Base-by-base conservation (phyloP, 2,113 vertebrate genomes). In the Hipposideros armiger region DNA sequence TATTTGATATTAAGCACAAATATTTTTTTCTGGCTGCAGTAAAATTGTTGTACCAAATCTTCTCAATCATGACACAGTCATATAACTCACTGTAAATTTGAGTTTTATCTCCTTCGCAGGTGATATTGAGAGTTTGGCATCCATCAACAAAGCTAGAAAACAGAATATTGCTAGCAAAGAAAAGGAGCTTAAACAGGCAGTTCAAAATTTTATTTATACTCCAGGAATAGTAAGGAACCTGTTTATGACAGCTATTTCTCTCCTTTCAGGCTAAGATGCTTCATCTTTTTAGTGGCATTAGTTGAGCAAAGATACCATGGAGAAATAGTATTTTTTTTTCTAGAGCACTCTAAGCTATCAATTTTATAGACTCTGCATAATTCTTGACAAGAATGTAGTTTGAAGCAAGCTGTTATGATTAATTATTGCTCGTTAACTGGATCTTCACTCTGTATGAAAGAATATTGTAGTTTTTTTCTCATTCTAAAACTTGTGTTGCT, bases 181-280 rank as follows among this genome's bases (percentile, higher is more conserved):
- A 96, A 97, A 62, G 78, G 24, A 90, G 60, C 83, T 88, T 95
- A 97, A 96, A 87, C 60, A 94, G 95, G 72, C 95, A 95, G 89
- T 91, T 96, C 87, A 87, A 62, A 93, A 74, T 96, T 95, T 98
- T 97, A 97, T 97, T 97, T 97, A 96, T 97, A 78, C 90, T 95
- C 76, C 19, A 78, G 77, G 87, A 90, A 93, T 64, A 88, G 95
- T 92, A 90, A 95, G 85, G 74, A 96, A 89, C n/a, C 83, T 82
- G 72, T 96, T 97, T 97, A 97, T 92, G 89, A 95, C 90, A 96
- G 91, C 95, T 77, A 66, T 96, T 97, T 97, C 56, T 97, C 95
- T 97, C 54, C 58, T 95, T 90, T 90, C 72, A 81, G 78, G 70
- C 20, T 78, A 86, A 94, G 90, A 73, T 64, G 62, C 91, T 95